Conservation (phyloP, 2,888 invertebrate genomes). For the Teleogryllus oceanicus region DNA sequence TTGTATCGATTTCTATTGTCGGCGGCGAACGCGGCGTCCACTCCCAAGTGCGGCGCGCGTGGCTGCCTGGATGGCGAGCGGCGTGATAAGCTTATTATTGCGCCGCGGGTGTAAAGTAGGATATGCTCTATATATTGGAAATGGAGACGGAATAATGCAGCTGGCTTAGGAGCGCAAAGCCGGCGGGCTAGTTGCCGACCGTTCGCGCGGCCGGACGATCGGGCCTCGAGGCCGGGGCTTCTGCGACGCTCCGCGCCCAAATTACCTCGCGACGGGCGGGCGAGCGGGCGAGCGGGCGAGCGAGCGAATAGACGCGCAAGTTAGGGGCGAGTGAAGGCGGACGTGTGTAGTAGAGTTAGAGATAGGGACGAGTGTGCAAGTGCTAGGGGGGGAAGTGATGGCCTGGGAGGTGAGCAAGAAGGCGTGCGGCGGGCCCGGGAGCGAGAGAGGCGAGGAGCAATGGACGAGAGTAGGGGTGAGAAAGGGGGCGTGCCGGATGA, state of each 20-base stretch:
- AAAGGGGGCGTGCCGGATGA: too few species aligned
- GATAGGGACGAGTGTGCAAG: too few species aligned
- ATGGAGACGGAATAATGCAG: conserved; percentile 9
- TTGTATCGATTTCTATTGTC: conserved; percentile 3
- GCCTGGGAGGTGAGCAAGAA: too few species aligned
- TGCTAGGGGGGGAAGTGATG: too few species aligned
- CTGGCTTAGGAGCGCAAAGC: conserved; percentile 4
- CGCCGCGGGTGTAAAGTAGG: not conserved
- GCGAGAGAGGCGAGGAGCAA: too few species aligned
- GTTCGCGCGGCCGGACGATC: not conserved
- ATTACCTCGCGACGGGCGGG: not conserved
- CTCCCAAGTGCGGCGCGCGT: not conserved
- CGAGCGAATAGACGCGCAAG: not conserved
- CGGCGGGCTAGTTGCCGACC: not conserved
- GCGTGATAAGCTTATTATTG: conserved; percentile 18
- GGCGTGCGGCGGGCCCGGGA: too few species aligned
- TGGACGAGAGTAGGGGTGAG: too few species aligned
- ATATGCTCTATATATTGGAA: conserved; percentile 18
- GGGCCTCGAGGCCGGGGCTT: not conserved
- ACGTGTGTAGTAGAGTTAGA: too few species aligned
- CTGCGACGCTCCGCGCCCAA: not conserved
- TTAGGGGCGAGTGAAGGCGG: too few species aligned
- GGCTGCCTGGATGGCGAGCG: not conserved
- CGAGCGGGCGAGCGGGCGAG: not conserved
- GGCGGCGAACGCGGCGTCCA: not conserved